Percentiles rank a stretch among this genome's conserved stretches.
These are phyloP conservation scores for Chloropsis cyanopogon DNA, from an alignment of 2,113 vertebrate species.

Conservation along the genomic window DNA sequence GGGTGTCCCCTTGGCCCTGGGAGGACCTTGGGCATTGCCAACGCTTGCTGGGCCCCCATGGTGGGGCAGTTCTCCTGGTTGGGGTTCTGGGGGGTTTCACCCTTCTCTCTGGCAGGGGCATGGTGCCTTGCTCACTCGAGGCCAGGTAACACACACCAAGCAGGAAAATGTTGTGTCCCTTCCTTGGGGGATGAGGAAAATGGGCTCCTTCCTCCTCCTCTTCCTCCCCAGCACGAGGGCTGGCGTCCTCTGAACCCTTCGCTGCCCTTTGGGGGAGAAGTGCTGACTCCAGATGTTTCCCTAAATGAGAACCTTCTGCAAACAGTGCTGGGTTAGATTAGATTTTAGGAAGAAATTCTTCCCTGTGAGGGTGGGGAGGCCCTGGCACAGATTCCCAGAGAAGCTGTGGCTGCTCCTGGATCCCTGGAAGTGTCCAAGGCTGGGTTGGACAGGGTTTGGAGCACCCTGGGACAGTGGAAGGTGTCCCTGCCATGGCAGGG, in stretches of 20 bases:
- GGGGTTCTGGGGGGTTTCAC: not conserved
- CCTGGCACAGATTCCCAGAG: not conserved
- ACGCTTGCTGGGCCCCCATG: rapidly evolving
- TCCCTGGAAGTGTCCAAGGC: not conserved
- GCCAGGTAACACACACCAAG: not conserved
- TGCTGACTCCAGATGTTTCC: constrained; percentile 40
- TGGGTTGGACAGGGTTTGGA: rapidly evolving
- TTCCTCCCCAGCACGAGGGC: not conserved
- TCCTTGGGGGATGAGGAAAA: not conserved
- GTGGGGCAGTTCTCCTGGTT: not conserved
- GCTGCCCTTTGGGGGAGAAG: not conserved
- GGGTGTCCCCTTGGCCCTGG: not conserved
- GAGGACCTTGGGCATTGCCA: not conserved
- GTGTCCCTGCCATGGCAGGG: not conserved
- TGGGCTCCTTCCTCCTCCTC: not conserved
- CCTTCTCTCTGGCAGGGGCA: not conserved
- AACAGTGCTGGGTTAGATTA: not conserved
- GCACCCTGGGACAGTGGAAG: not conserved
- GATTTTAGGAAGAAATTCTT: not conserved
- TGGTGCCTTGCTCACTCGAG: rapidly evolving
- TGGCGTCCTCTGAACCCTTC: not conserved
- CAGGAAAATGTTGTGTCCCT: not conserved
- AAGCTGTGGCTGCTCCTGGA: not conserved
- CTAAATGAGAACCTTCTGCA: constrained; percentile 48
- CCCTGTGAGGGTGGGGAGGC: not conserved